Conservation (phyloP, 2,113 vertebrate genomes). For the Anser cygnoides region DNA sequence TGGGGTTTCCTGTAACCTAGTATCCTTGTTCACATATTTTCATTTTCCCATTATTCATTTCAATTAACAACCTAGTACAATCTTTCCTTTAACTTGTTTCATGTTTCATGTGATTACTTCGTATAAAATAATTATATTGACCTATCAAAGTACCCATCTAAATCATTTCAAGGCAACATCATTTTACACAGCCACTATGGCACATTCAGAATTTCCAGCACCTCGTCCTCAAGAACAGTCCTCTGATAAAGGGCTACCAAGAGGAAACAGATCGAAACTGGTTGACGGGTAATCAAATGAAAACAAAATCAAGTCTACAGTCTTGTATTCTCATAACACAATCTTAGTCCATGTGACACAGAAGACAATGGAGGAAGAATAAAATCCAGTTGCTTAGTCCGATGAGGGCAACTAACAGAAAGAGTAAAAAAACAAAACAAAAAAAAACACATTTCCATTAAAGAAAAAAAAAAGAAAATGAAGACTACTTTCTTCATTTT, state of each 20-base stretch:
- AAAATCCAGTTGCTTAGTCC: not conserved
- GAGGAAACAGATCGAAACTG: fast-evolving
- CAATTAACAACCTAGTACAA: not conserved
- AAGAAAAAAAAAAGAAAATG: not conserved
- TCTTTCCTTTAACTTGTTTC: too few species aligned
- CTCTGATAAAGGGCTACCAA: not conserved
- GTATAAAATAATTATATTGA: not conserved
- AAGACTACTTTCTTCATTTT: not conserved
- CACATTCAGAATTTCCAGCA: fast-evolving
- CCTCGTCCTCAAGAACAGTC: not conserved
- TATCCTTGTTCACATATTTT: not conserved
- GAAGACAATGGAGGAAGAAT: not conserved
- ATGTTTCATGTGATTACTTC: too few species aligned
- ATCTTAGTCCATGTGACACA: fast-evolving
- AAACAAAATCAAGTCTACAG: not conserved
- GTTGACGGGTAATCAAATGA: fast-evolving
- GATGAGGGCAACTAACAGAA: not conserved
- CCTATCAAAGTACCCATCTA: not conserved
- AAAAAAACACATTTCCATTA: not conserved
- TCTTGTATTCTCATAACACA: not conserved
- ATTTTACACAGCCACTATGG: not conserved
- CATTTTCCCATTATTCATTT: not conserved
- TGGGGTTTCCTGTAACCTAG: not conserved
- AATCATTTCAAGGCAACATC: not conserved
- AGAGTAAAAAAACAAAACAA: not conserved